Evolutionary conservation across 1,140 invertebrate species (phyloP).

Genomic region (Eumaeus atala): DNA sequence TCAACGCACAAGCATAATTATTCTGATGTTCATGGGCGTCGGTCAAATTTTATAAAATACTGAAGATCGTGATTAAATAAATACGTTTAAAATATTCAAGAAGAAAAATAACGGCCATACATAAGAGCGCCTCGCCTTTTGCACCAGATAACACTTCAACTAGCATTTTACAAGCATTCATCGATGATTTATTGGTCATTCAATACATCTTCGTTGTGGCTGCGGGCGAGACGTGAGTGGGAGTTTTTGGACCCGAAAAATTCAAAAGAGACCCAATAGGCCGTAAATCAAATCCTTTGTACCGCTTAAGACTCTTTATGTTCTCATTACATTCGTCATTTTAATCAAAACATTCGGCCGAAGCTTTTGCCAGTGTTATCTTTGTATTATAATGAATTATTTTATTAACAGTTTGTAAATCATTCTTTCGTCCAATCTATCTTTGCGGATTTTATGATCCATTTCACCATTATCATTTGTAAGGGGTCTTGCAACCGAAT

Average conservation of each 20-base stretch:
- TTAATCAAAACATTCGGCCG: slow-evolving; percentile 35
- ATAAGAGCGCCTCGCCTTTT: slow-evolving; percentile 28
- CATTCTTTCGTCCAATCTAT: not conserved
- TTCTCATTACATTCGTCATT: slow-evolving; percentile 53
- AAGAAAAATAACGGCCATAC: too few relatives aligned
- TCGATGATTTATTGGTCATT: slow-evolving; percentile 59
- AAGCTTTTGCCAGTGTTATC: not conserved
- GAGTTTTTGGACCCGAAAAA: slow-evolving; percentile 55
- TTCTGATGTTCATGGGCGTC: too few relatives aligned
- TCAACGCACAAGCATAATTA: too few relatives aligned
- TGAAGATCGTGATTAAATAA: too few relatives aligned
- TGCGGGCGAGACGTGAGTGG: slow-evolving; percentile 62
- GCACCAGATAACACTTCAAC: slow-evolving; percentile 48
- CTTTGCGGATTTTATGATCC: too few relatives aligned
- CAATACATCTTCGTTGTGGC: slow-evolving; percentile 59
- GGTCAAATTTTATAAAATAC: too few relatives aligned
- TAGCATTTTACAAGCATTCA: slow-evolving; percentile 37
- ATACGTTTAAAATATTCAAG: too few relatives aligned
- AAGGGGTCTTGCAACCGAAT: too few relatives aligned
- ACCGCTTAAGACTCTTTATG: slow-evolving; percentile 40
- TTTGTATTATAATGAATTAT: slow-evolving; percentile 4
- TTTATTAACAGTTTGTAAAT: slow-evolving; percentile 1
- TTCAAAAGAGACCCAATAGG: slow-evolving; percentile 52
- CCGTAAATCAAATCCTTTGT: slow-evolving; percentile 65
- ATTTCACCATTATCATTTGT: too few relatives aligned